phyloP scores from a whole-genome alignment of 2,888 invertebrate genomes.

The Tethea ocularis region DNA sequence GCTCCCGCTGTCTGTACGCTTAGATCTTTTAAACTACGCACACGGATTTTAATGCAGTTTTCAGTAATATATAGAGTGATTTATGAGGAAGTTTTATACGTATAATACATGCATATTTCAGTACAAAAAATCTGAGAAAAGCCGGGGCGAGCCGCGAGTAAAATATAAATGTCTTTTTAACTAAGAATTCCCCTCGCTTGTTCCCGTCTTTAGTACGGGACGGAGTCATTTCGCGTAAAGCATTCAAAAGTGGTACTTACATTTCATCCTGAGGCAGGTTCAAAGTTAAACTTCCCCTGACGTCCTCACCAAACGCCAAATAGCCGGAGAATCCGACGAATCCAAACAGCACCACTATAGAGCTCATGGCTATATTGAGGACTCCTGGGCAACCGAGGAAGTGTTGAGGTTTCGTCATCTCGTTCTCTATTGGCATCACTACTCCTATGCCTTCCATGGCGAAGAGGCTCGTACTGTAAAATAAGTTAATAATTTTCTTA shows the following conservation, averaged over 20 bases:
- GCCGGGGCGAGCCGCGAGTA: too few species aligned
- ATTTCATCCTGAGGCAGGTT: constrained; percentile 88
- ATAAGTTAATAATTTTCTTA: background rate
- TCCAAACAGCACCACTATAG: constrained; percentile 91
- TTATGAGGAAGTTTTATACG: too few species aligned
- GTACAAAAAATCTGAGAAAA: too few species aligned
- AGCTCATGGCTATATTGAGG: constrained; percentile 92
- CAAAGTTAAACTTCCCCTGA: constrained; percentile 90
- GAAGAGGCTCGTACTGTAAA: constrained; percentile 94
- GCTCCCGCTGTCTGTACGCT: too few species aligned
- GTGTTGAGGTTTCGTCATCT: constrained; percentile 92
- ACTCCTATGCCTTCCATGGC: constrained; percentile 98
- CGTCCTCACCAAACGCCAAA: constrained; percentile 89
- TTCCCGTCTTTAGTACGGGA: too few species aligned
- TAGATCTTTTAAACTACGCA: too few species aligned
- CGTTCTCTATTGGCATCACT: constrained; percentile 96
- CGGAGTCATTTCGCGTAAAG: too few species aligned
- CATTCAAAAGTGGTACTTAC: constrained; percentile 85
- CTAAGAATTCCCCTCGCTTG: too few species aligned
- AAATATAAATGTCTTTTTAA: too few species aligned
- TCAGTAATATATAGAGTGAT: too few species aligned
- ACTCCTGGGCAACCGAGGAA: constrained; percentile 93
- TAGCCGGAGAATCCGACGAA: constrained; percentile 96
- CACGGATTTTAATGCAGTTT: too few species aligned
- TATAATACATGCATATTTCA: too few species aligned